A percentile compares a stretch with the other conserved stretches of the same genome.
phyloP scores from a whole-genome alignment of 2,888 invertebrate species.

The Drosophila melanosoma region DNA sequence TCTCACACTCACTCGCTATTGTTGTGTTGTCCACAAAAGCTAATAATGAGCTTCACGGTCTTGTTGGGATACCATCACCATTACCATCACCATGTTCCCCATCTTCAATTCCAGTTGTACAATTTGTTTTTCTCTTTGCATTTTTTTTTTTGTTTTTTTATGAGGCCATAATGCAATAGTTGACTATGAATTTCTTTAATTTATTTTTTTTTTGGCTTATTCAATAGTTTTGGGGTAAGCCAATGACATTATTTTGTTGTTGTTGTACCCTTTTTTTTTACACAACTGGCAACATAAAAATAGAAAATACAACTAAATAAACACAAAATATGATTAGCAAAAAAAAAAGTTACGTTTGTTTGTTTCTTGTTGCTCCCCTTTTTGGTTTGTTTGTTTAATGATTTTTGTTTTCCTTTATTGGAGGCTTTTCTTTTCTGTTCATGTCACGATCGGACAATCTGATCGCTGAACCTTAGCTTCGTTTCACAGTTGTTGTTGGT shows the following conservation, averaged over 20 bases:
- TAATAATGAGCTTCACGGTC: slow-evolving; percentile 78
- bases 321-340: slow-evolving; percentile 43
- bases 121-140: neutral
- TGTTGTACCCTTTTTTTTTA: neutral
- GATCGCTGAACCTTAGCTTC: slow-evolving; percentile 28
- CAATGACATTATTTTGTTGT: slow-evolving; percentile 67
- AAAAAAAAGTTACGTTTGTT: slow-evolving; percentile 32
- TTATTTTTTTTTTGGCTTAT: slow-evolving; percentile 49
- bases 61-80: slow-evolving; percentile 69
- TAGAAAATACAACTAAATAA: slow-evolving; percentile 10
- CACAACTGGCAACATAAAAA: neutral
- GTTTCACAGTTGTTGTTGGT: slow-evolving; percentile 6
- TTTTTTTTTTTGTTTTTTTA: slow-evolving; percentile 7
- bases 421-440: slow-evolving; percentile 40
- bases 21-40: slow-evolving; percentile 33
- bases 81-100: slow-evolving; percentile 30
- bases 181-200: slow-evolving; percentile 70
- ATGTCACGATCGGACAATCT: slow-evolving; percentile 54
- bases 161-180: slow-evolving; percentile 69
- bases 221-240: slow-evolving; percentile 54
- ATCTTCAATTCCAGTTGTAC: slow-evolving; percentile 45
- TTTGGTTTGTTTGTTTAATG: slow-evolving; percentile 14
- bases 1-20: slow-evolving; percentile 15
- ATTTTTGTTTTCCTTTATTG: slow-evolving; percentile 23
- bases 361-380: slow-evolving; percentile 3